Conservation (phyloP, 2,113 vertebrate genomes). For the Ahaetulla prasina region DNA sequence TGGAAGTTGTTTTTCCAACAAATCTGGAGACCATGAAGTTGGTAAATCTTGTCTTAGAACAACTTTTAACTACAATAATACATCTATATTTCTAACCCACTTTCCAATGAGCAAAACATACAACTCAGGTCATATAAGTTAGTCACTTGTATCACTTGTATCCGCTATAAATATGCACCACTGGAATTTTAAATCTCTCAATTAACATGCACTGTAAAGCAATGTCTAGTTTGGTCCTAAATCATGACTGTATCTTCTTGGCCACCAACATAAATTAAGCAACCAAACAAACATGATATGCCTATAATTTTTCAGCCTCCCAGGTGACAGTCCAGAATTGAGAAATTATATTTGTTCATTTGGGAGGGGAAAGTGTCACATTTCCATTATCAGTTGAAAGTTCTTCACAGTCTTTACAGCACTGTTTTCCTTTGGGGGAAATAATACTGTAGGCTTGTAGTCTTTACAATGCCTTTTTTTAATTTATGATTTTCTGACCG, state of each 20-base stretch:
- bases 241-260: background rate
- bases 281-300: background rate
- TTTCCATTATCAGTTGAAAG: background rate
- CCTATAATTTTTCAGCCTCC: background rate
- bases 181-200: background rate
- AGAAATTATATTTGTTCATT: background rate
- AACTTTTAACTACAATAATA: background rate
- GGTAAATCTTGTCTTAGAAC: background rate
- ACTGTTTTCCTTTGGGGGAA: background rate
- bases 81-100: background rate
- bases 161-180: background rate
- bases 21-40: background rate
- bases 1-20: background rate
- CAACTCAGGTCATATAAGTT: background rate
- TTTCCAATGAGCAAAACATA: background rate
- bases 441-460: background rate
- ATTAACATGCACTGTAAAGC: background rate
- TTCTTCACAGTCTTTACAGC: background rate
- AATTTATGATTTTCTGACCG: background rate
- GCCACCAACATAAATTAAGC: background rate
- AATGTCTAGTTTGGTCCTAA: background rate
- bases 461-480: background rate
- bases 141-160: background rate
- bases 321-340: background rate
- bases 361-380: background rate